These are phyloP conservation scores for Sicus ferrugineus DNA, from an alignment of 2,888 invertebrate species.

Conservation along the genomic window DNA sequence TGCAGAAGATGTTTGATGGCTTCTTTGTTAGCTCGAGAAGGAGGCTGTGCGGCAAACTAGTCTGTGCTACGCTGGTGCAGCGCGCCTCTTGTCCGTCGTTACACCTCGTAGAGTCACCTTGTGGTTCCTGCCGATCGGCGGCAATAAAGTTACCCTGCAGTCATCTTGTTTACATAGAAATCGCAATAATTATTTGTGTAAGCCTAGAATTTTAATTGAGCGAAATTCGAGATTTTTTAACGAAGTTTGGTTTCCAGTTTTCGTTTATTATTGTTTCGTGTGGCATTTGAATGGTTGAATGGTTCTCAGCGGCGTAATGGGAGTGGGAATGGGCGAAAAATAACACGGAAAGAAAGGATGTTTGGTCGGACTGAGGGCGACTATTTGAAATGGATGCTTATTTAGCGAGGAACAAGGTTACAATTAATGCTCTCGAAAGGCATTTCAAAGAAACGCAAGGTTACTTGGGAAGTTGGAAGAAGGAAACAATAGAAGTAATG, in stretches of 20 bases:
- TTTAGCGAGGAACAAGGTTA: not conserved
- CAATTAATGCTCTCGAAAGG: not conserved
- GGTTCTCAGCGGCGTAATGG: not conserved
- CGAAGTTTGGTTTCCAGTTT: not conserved
- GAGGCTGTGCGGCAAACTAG: no score
- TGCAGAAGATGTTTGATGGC: constrained; percentile 28
- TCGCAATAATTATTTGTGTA: constrained; percentile 31
- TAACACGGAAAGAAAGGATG: not conserved
- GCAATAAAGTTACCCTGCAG: no score
- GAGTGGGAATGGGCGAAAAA: no score
- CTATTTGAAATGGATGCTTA: not conserved
- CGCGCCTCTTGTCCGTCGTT: no score
- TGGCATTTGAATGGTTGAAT: not conserved
- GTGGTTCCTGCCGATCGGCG: no score
- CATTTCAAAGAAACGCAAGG: not conserved
- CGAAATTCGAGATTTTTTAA: constrained; percentile 21
- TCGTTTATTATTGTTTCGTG: not conserved
- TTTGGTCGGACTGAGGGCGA: not conserved
- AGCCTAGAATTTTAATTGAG: constrained; percentile 32
- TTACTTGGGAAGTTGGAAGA: not conserved
- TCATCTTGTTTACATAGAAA: constrained; percentile 32
- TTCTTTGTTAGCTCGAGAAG: constrained; percentile 17
- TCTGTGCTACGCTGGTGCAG: no score
- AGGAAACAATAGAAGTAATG: no score
- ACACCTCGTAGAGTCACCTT: no score